Base-by-base conservation (phyloP, 2,888 invertebrate species). In the Scrobipalpa atriplicella region DNA sequence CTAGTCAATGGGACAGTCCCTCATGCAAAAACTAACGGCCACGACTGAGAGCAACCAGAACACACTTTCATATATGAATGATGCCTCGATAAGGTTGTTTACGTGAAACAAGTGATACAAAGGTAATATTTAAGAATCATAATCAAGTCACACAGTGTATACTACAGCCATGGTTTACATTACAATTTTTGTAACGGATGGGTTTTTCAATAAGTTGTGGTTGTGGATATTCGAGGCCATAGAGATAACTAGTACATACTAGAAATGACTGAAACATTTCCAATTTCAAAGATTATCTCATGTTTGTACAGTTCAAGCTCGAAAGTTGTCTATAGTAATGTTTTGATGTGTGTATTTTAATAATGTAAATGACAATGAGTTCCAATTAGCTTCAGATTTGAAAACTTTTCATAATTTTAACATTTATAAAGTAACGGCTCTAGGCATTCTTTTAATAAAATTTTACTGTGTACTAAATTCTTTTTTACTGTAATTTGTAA, bases 1-100 rank as follows among this genome's bases (percentile, higher is more conserved):
- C 75, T 90, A 83, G 82, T 90, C 66, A 92, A 92, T 65, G 92
- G 92, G 71, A 82, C 85, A 67, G 86, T 90, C 70, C 85, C 90
- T 73, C 92, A 93, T 76, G 89, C 91, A 63, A 93, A 93, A 77
- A 90, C 89, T 38, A 93, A 93, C 51, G 93, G 93, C 72, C 92
- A 92, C 65, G 92, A 93, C 83, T 92, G 88, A 90, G 81, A 47
- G 38, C 58, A 67, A 54, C 63, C 19, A 29, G 43, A 64, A 64
- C 77, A 75, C 73, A 76, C 74, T 78, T 76, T 72, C 73, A 77
- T 75, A 80, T 76, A 77, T 75, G 73, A 74, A 81, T 60, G 71
- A 81, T 82, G 81, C 84, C 80, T 84, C 81, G 80, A 81, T 75
- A 78, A 71, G 82, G 84, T 83, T 86, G 83, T 84, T 79, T 84